A percentile compares a stretch with the other conserved stretches of the same genome.
These are phyloP conservation scores for Sebastes minor DNA, from an alignment of 2,797 vertebrate species.

Conservation along the genomic window DNA sequence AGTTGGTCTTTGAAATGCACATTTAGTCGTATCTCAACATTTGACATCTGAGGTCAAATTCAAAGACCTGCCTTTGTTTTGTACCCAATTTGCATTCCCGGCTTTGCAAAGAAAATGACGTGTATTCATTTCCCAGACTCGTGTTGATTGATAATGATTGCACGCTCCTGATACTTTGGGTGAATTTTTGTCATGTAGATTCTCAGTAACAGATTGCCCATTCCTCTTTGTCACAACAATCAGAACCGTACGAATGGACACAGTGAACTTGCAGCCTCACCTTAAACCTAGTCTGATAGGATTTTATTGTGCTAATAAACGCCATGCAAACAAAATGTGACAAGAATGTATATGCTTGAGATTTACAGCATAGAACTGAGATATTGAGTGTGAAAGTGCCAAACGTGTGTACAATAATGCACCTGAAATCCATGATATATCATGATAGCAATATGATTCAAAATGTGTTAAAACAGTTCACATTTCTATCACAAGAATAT, in stretches of 20 bases:
- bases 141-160: neutral
- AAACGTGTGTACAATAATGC: neutral
- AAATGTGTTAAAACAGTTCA: neutral
- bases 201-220: neutral
- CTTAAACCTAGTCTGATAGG: neutral
- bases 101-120: neutral
- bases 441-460: too few species aligned
- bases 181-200: neutral
- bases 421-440: neutral
- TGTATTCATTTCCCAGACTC: constrained; percentile 1
- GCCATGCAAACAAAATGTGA: neutral
- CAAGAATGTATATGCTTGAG: neutral
- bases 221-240: neutral
- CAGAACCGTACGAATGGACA: neutral
- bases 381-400: neutral
- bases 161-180: neutral
- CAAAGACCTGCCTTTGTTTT: neutral
- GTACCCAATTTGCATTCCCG: neutral
- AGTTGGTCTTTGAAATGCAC: neutral
- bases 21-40: neutral
- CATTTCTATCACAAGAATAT: neutral
- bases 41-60: neutral
- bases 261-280: neutral
- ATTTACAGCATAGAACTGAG: neutral
- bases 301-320: constrained; percentile 9